These are phyloP conservation scores for Peromyscus polionotus DNA, from an alignment of 2,113 vertebrate species.

Conservation along the genomic window DNA sequence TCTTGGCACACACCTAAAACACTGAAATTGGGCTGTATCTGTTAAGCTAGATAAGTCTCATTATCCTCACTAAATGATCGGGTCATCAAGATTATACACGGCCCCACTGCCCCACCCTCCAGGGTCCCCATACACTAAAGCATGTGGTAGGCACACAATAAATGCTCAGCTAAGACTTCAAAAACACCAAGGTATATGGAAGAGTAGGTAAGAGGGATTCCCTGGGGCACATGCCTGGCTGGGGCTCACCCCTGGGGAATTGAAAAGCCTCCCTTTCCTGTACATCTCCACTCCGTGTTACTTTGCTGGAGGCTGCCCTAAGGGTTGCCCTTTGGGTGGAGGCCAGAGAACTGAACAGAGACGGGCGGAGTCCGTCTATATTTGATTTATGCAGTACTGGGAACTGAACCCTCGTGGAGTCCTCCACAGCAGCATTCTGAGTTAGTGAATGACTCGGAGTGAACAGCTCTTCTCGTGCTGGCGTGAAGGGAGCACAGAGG, in stretches of 20 bases:
- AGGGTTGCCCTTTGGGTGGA: not conserved
- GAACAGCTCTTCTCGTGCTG: not conserved
- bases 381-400: no score
- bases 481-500: not conserved
- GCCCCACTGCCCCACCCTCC: not conserved
- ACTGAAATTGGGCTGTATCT: not conserved
- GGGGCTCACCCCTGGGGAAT: not conserved
- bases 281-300: not conserved
- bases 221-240: not conserved
- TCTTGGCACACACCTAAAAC: not conserved
- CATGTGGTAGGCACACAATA: not conserved
- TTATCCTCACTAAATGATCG: not conserved
- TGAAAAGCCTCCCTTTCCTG: not conserved
- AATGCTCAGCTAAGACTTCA: not conserved
- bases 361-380: not conserved
- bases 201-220: not conserved
- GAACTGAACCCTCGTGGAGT: not conserved
- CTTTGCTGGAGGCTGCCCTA: not conserved
- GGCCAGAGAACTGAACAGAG: not conserved
- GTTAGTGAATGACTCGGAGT: slow-evolving; percentile 17
- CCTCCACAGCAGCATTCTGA: not conserved
- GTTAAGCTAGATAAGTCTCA: not conserved
- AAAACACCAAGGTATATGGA: not conserved
- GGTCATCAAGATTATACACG: not conserved
- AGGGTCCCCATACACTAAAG: not conserved